Base-by-base conservation (phyloP, 1,140 invertebrate species). In the Chrysomallon squamiferum region DNA sequence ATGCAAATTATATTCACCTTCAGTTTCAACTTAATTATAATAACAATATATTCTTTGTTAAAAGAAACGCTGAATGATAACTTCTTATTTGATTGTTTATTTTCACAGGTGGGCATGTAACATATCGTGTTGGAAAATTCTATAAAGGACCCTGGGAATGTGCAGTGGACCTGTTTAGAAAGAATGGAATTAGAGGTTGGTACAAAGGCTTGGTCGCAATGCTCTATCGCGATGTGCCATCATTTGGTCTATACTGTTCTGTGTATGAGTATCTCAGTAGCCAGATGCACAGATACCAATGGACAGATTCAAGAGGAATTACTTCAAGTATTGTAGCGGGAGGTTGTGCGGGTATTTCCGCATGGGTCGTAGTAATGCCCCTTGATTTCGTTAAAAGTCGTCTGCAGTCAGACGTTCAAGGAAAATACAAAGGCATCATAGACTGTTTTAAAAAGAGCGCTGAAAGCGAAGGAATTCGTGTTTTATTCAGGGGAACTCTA, bases 311-410 rank as follows among this genome's bases (percentile, higher is more conserved):
- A 2, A 33, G 59, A 5, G 63, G 63, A 29, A 41, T 68, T 13
- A n/a, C 66, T 3, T 62, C 67, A 18, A 66, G 52, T 15, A 38
- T 88, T 15, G 62, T 88, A 30, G 85, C 88, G 22, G 89, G 90
- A 60, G 89, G 89, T 27, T 61, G 84, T 35, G 88, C 89, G 75
- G 88, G 89, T 84, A 83, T 76, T 41, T 32, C 78, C 38, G 75
- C 76, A 3, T 86, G 85, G 85, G 52, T 71, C 4, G 38, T 62
- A 3, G 74, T 80, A 41, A 76, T 82, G 60, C 85, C 85, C 6
- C 59, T 84, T 13, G 85, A 86, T 69, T 76, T 84, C 29, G 68
- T 86, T 38, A 86, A 86, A 68, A 84, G 78, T 61, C 69, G 77
- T 30, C 56, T 86, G 27, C 85, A 86, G 68, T 74, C 65, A 30